Base-by-base conservation (phyloP, 2,113 vertebrate species). In the Smithornis capensis region DNA sequence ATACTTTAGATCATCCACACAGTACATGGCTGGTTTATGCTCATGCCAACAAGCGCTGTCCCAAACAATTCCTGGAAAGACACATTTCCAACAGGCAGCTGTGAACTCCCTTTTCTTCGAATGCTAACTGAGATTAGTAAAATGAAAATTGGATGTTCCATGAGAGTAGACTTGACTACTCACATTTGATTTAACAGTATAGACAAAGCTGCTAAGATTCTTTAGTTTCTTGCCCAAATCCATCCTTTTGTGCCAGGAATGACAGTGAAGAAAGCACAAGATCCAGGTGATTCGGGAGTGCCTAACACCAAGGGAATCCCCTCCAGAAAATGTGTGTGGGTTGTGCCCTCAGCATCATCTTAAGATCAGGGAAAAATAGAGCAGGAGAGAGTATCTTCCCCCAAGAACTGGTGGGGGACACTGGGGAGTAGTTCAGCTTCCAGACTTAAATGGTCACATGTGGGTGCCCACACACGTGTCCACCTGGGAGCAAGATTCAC, bases 51-150 rank as follows among this genome's bases (percentile, higher is more conserved):
- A 87, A 90, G 63, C n/a, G 80, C 45, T 57, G 55, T 67, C 76
- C 92, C 68, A 90, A 42, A 70, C 42, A 92, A 28, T 83, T 92
- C 83, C 79, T 94, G 83, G 73, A 89, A 96, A 90, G 59, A 65
- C 17, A 11, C 47, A 44, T 73, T 90, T 63, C 33, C 57, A 68
- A 12, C 5, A 64, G 42, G 12, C 55, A 93, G 50, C 55, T 81
- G 70, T 29, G 27, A 83, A 70, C 29, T 95, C 60, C 19, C 23
- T 87, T 93, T 89, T 44, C 76, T 93, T 86, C 1, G 2, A 90
- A 94, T 57, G 63, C 18, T 71, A 17, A 40, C 81, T 1, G 14
- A 69, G 59, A 73, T 74, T 29, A 70, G 15, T 69, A 24, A 92
- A 74, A 83, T 38, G 6, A 33, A 65, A 80, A 67, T 53, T 38